Percentiles rank a stretch among this genome's conserved stretches.
These are phyloP conservation scores for Boleophthalmus pectinirostris DNA, from an alignment of 2,113 vertebrate species.

Conservation along the genomic window DNA sequence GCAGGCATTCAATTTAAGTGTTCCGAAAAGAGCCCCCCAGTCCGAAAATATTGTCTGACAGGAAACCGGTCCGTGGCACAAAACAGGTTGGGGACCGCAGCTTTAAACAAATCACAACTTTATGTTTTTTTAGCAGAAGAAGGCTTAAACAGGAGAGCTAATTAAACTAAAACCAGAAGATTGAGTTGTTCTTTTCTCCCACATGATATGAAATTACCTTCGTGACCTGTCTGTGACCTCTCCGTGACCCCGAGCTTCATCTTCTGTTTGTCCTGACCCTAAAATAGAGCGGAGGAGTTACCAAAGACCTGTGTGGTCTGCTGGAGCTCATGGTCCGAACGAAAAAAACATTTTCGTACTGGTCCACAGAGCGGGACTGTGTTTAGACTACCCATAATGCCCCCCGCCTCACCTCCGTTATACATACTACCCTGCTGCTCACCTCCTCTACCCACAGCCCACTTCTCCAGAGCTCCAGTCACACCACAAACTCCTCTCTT, in stretches of 20 bases:
- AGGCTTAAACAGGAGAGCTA: no score
- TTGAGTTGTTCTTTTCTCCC: no score
- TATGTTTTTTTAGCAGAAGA: no score
- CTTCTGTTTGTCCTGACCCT: conserved; percentile 31
- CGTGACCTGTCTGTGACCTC: conserved; percentile 8
- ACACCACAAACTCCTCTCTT: neutral
- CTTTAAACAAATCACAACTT: no score
- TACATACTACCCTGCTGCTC: conserved; percentile 37
- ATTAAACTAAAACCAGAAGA: no score
- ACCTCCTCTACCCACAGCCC: conserved; percentile 52
- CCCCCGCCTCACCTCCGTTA: conserved; percentile 4
- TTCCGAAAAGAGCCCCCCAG: no score
- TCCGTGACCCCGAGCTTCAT: conserved; percentile 39
- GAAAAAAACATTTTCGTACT: conserved; percentile 56
- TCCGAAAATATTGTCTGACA: no score
- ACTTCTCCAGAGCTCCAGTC: conserved; percentile 21
- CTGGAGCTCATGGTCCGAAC: conserved; percentile 42
- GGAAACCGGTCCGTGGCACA: no score
- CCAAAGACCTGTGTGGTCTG: conserved; percentile 63
- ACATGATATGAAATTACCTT: no score
- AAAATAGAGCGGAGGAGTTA: conserved; percentile 52
- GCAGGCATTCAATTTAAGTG: no score
- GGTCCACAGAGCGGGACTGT: conserved; percentile 64
- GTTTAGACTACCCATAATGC: conserved; percentile 69
- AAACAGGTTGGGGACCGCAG: no score